Evolutionary conservation across 1,140 invertebrate species (phyloP), one percentile per base, ranked within the genome.

Genomic region (Chelonus insularis): DNA sequence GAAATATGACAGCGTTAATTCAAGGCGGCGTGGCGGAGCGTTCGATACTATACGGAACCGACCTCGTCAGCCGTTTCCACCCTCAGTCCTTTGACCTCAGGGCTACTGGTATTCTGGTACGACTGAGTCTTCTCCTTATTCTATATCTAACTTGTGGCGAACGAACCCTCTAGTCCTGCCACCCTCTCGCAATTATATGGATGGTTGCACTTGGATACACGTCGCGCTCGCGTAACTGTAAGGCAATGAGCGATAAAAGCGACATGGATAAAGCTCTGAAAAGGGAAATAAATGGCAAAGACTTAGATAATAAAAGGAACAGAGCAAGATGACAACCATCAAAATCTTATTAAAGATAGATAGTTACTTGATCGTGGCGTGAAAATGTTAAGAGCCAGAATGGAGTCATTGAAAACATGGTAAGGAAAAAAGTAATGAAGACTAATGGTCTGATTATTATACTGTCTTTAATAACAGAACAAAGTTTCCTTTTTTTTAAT

Each of bases 1-100:
- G 76, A 80, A 80, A 80, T 80, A 80, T 79, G 75, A 80, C 67
- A 72, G 76, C 72, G 77, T 79, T 80, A 79, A 80, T 80, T 80
- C 75, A 77, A 77, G 69, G 67, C 72, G 71, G 72, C 71, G 67
- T 65, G 6, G 36, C 47, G 21, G 62, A 64, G 52, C 68, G 68
- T 68, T 72, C 67, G 62, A 72, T 69, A 67, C 52, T 8, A 39
- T 57, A 43, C 16, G 62, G 12, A 34, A 6, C 39, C 23, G 70
- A 67, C 70, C 69, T 71, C 70, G 75, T 75, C 74, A 75, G 71
- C 69, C 74, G 68, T 74, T 76, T 77, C 70, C 68, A 72, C 68
- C 69, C 72, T 67, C 63, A 61, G 67, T 68, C 70, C 72, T 73
- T 67, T 64, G 23, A 23, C 45, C 45, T 29, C 23, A 29, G 23